A percentile compares a stretch with the other conserved stretches of the same genome.
These are phyloP conservation scores for Hozukius guyotensis DNA, from an alignment of 2,797 vertebrate genomes.

Conservation along the genomic window DNA sequence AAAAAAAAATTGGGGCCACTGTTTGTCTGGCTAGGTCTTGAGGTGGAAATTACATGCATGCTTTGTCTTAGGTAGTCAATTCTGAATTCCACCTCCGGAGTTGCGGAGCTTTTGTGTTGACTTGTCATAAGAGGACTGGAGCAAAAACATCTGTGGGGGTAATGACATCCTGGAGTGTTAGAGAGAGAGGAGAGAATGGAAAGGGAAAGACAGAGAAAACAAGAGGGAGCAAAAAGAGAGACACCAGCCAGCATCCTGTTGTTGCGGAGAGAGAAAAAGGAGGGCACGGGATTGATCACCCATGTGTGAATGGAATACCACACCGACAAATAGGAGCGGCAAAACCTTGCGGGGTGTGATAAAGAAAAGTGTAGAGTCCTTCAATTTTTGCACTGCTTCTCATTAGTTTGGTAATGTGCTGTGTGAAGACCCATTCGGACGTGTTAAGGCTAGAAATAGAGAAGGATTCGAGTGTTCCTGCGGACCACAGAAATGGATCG, in stretches of 20 bases:
- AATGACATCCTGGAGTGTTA: constrained; percentile 52
- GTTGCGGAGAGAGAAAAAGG: constrained; percentile 15
- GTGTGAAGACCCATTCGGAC: constrained; percentile 41
- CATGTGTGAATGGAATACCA: constrained; percentile 50
- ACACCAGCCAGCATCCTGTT: constrained; percentile 41
- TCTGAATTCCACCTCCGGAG: constrained; percentile 47
- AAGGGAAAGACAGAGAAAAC: too few relatives aligned
- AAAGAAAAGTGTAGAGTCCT: constrained; percentile 24
- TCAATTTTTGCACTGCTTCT: constrained; percentile 28
- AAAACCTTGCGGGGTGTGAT: constrained; percentile 16
- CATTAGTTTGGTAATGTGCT: constrained; percentile 60
- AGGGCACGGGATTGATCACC: constrained; percentile 40
- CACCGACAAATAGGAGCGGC: constrained; percentile 28
- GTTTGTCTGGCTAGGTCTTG: constrained; percentile 37
- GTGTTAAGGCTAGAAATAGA: constrained; percentile 25
- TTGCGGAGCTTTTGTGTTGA: constrained; percentile 43
- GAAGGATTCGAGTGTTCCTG: constrained; percentile 6
- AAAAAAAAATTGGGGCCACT: constrained; percentile 15
- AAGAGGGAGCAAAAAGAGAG: neutral
- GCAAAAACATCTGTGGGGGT: constrained; percentile 56
- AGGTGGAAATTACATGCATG: constrained; percentile 47
- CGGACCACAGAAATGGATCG: constrained; percentile 7
- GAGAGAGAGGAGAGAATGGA: constrained; percentile 1
- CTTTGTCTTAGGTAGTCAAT: constrained; percentile 50
- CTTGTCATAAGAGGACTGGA: constrained; percentile 41